Evolutionary conservation across 2,888 invertebrate genomes (phyloP).

Genomic region (Stenichneumon culpator): DNA sequence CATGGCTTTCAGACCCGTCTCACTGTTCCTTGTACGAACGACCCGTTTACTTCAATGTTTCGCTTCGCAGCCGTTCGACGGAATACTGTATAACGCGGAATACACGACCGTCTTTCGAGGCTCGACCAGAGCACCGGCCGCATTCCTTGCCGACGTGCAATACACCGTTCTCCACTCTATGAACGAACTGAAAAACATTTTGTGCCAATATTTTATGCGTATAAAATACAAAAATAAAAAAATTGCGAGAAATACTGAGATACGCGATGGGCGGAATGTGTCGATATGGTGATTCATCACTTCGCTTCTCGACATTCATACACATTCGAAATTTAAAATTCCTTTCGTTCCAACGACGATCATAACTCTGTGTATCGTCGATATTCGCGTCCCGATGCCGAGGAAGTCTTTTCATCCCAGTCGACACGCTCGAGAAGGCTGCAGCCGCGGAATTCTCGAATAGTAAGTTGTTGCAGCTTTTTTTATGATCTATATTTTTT

Average conservation of each 20-base stretch:
- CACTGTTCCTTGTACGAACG: slow-evolving; percentile 3
- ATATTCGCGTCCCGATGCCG: too few relatives aligned
- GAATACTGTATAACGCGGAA: slow-evolving; percentile 12
- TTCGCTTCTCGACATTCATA: not conserved
- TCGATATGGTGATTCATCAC: slow-evolving; percentile 12
- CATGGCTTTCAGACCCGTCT: slow-evolving; percentile 16
- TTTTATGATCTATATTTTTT: too few relatives aligned
- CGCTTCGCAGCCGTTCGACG: slow-evolving; percentile 13
- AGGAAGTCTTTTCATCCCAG: not conserved
- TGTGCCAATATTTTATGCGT: not conserved
- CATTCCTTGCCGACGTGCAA: slow-evolving; percentile 32
- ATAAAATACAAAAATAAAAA: slow-evolving; percentile 4
- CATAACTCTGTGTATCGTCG: not conserved
- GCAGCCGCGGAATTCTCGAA: not conserved
- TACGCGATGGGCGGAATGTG: not conserved
- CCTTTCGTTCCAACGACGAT: not conserved
- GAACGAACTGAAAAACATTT: slow-evolving; percentile 15
- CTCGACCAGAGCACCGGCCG: not conserved
- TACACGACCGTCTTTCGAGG: slow-evolving; percentile 9
- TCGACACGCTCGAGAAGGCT: not conserved
- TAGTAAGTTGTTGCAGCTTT: too few relatives aligned
- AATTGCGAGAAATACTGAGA: not conserved
- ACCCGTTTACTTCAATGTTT: slow-evolving; percentile 15
- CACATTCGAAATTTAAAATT: slow-evolving; percentile 28
- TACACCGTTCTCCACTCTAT: not conserved